Base-by-base conservation (phyloP, 2,797 vertebrate species). In the Spondyliosoma cantharus region DNA sequence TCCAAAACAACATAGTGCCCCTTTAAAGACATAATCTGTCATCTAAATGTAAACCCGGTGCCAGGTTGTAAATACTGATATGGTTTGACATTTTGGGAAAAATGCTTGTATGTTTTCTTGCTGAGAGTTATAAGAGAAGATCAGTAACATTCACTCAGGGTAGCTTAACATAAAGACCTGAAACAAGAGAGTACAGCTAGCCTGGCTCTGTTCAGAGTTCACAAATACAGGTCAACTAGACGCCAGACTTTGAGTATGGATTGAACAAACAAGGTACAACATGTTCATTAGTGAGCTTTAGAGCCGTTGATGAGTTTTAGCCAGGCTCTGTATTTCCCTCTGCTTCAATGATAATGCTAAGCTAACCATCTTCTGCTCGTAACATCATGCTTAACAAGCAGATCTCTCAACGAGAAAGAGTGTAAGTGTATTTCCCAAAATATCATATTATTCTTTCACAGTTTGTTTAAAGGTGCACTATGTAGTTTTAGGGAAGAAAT, bases 11-110 rank as follows among this genome's bases (percentile, higher is more conserved):
- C 37, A 37, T 11, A 37, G 9, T 11, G 37, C 37, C 37, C 9
- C 9, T 37, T 37, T 37, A 58, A 70, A 65, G 2, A 66, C 14
- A 7, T 19, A 70, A 57, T 65, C 7, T 0, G 2, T 60, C 16
- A 56, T 56, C 48, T 2, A 45, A 57, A 59, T 72, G 17, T 68
- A 56, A 70, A 58, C 32, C 29, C 32, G 1, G 6, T 29, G 29
- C 29, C 29, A 5, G 29, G 29, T 29, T 29, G 29, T 29, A 29
- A 32, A 66, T 27, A 17, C 37, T 24, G 17, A 22, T 69, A 16
- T 52, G 43, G 9, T 74, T 45, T 68, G 52, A 50, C 24, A 49
- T 58, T 65, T 61, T 71, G 57, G 69, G 68, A 1, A 62, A 68
- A 59, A 59, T 48, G 52, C 43, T 75, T 15, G 15, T 58, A 52